Base-by-base conservation (phyloP, 2,888 invertebrate species). In the Listrodromus nycthemerus region DNA sequence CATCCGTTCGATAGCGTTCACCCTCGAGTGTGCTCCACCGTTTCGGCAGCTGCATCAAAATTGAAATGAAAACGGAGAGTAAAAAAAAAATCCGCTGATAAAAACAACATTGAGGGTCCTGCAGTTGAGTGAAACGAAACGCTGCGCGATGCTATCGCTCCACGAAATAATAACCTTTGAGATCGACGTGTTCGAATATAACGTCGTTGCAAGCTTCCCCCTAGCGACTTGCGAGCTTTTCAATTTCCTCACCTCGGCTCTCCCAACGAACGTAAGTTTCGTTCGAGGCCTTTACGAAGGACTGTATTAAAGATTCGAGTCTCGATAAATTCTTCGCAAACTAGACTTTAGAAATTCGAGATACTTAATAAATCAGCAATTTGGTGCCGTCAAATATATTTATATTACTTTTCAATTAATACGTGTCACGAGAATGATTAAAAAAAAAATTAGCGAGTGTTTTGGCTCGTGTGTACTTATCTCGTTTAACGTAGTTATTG, bases 141-240 rank as follows among this genome's bases (percentile, higher is more conserved):
- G 61, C 27, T 30, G 33, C 24, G 61, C 55, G 75, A 33, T 52
- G 37, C 41, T 65, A 45, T 50, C 37, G 52, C 52, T 41, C 63
- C 52, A 27, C 58, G 50, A 80, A 63, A 70, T 80, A 75, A 80
- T 80, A 75, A 80, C 75, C 65, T 70, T 80, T 75, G 45, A 65
- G 63, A 80, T 80, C 80, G 52, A 70, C 75, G 63, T 70, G 75
- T 70, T 80, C 75, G 65, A 80, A 80, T 80, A 80, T 80, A 52
- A 58, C 41, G 27, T 80, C 41, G 75, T 52, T 61, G 63, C 75
- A 75, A 75, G 65, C 66, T 37, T 30, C 48, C 27, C 33, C 5
- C 58, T 33, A 30, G 30, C 30, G 30, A 1, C 30, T 67, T 52
- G 65, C 65, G 24, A 1, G 45, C 45, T 33, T 45, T 45, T 66